These are phyloP conservation scores for Lycocorax pyrrhopterus DNA, from an alignment of 2,113 vertebrate genomes.

Conservation along the genomic window DNA sequence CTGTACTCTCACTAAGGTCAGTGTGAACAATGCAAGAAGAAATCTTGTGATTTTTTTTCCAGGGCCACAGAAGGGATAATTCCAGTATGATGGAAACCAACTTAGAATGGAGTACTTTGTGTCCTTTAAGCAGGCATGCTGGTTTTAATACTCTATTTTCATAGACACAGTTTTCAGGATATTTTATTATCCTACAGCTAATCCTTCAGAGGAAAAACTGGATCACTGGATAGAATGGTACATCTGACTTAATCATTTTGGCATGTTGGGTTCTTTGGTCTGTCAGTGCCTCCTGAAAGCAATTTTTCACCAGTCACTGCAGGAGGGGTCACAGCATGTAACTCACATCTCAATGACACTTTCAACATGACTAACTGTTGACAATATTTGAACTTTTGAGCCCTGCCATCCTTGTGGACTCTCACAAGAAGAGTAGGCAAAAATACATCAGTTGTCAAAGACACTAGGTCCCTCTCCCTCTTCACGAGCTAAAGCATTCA, in stretches of 20 bases:
- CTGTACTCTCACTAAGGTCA: neutral
- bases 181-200: neutral
- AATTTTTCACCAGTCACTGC: neutral
- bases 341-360: neutral
- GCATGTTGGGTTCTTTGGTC: neutral
- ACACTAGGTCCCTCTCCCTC: neutral
- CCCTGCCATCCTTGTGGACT: neutral
- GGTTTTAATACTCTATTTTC: neutral
- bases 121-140: neutral
- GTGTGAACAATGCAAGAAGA: neutral
- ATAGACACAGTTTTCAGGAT: neutral
- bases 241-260: neutral
- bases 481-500: neutral
- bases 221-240: neutral
- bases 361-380: constrained; percentile 11
- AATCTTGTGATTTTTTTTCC: neutral
- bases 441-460: neutral
- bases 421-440: neutral
- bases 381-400: constrained; percentile 33
- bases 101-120: neutral
- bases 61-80: neutral
- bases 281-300: neutral
- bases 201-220: neutral
- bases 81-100: neutral
- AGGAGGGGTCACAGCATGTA: neutral